phyloP scores from a whole-genome alignment of 2,888 invertebrate genomes.

The Mamestra brassicae region DNA sequence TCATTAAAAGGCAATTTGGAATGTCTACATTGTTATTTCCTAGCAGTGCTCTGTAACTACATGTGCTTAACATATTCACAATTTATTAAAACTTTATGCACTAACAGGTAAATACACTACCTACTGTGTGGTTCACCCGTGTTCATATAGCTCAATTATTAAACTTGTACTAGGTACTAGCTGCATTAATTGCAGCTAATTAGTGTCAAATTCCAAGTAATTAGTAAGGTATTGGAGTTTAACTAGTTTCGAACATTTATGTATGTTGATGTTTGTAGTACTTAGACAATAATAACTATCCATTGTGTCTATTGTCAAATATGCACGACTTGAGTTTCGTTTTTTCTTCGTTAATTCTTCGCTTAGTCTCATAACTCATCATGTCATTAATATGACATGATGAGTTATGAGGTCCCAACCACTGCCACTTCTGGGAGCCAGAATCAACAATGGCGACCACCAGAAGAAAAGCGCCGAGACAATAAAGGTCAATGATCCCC shows the following conservation, averaged over 20 bases:
- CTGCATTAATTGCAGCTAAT: not conserved
- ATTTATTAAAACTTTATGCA: too few relatives aligned
- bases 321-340: not conserved
- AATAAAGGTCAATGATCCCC: too few relatives aligned
- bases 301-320: not conserved
- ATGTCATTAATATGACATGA: too few relatives aligned
- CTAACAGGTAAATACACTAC: too few relatives aligned
- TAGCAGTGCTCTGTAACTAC: too few relatives aligned
- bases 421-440: too few relatives aligned
- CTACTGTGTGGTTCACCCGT: not conserved
- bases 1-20: too few relatives aligned
- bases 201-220: conserved; percentile 6
- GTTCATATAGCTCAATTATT: not conserved
- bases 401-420: too few relatives aligned
- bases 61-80: too few relatives aligned
- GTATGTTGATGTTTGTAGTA: not conserved
- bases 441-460: too few relatives aligned
- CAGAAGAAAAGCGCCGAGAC: too few relatives aligned
- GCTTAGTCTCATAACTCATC: not conserved
- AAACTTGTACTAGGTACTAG: not conserved
- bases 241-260: not conserved
- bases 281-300: not conserved
- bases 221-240: not conserved
- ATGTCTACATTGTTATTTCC: too few relatives aligned
- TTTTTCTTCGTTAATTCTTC: not conserved